phyloP scores from a whole-genome alignment of 2,888 invertebrate species.

The Pharmacophagus antenor region DNA sequence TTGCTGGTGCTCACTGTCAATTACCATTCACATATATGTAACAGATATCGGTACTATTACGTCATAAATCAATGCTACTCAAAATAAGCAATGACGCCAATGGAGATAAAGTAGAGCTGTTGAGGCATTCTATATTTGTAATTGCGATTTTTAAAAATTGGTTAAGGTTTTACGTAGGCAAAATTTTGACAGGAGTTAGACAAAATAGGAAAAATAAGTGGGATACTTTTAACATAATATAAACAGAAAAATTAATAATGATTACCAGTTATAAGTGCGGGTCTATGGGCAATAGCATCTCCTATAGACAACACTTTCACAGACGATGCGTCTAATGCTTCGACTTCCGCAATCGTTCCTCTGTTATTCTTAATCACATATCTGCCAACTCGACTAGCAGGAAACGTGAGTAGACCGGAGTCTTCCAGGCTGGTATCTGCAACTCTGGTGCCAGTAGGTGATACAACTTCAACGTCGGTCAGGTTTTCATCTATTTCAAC shows the following conservation, averaged over 20 bases:
- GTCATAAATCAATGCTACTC: background rate
- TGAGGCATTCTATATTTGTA: too few relatives aligned
- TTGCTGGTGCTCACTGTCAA: conserved; percentile 85
- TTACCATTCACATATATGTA: background rate
- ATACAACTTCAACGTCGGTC: conserved; percentile 84
- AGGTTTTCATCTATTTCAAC: conserved; percentile 83
- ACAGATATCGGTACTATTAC: background rate
- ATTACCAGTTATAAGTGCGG: conserved; percentile 88
- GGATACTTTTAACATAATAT: too few relatives aligned
- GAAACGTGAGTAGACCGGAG: conserved; percentile 86
- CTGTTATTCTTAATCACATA: conserved; percentile 83
- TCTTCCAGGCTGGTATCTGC: conserved; percentile 82
- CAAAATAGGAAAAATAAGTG: too few relatives aligned
- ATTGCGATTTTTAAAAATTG: too few relatives aligned
- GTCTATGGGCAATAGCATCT: conserved; percentile 89
- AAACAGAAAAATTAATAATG: too few relatives aligned
- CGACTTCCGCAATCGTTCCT: conserved; percentile 79
- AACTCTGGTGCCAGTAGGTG: conserved; percentile 83
- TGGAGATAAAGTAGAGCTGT: too few relatives aligned
- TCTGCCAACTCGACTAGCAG: conserved; percentile 87
- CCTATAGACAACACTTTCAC: conserved; percentile 87
- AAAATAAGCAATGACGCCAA: background rate
- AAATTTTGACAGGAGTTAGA: too few relatives aligned
- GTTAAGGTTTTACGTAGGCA: too few relatives aligned
- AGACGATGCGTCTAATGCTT: conserved; percentile 89